Percentiles rank a stretch among this genome's conserved stretches.
Evolutionary conservation across 2,113 vertebrate species (phyloP).

Genomic region (Tetrao urogallus): DNA sequence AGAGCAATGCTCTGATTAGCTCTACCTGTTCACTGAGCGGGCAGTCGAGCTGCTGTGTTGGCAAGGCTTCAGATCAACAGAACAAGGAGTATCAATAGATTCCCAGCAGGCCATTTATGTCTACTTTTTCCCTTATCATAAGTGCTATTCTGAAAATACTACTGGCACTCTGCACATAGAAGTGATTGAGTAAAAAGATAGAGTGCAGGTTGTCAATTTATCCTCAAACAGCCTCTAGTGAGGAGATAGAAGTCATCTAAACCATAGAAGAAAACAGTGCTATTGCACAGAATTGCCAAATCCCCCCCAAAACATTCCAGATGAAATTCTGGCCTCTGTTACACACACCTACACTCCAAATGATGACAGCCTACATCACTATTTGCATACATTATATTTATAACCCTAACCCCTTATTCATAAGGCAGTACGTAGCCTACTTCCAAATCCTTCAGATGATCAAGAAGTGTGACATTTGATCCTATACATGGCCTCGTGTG

Average conservation of each 20-base stretch:
- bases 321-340: neutral
- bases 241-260: constrained; percentile 44
- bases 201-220: constrained; percentile 48
- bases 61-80: constrained; percentile 52
- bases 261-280: neutral
- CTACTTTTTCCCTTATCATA: constrained; percentile 62
- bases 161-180: constrained; percentile 39
- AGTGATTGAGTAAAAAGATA: constrained; percentile 61
- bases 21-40: constrained; percentile 56
- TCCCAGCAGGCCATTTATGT: constrained; percentile 58
- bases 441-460: neutral
- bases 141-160: constrained; percentile 67
- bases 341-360: neutral
- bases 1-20: constrained; percentile 41
- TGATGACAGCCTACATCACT: neutral
- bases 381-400: neutral
- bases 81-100: constrained; percentile 60
- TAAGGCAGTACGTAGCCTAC: neutral
- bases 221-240: constrained; percentile 58
- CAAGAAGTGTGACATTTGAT: neutral
- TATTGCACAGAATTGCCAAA: neutral
- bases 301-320: neutral
- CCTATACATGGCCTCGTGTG: neutral
- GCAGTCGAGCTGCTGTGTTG: neutral
- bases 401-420: neutral